Base-by-base conservation (phyloP, 2,113 vertebrate species). In the Lepisosteus oculatus region DNA sequence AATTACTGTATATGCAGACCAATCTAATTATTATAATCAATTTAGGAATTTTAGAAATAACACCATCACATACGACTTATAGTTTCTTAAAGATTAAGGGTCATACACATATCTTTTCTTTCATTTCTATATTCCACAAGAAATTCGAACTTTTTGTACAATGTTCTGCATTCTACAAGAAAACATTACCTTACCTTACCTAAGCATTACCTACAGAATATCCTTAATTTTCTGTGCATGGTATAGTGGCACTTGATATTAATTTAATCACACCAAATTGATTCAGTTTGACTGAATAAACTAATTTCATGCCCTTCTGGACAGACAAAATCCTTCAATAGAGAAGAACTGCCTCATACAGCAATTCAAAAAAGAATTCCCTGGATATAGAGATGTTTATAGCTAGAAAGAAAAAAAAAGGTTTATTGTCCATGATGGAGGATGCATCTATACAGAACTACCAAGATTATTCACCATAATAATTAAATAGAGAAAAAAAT, bases 241-340 rank as follows among this genome's bases (percentile, higher is more conserved):
- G 54, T 72, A 65, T 55, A 57, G 68, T 69, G 42, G 66, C 63
- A 55, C 70, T 61, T 68, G 57, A 74, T 78, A 68, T 75, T 80
- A 79, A 80, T 80, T 80, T 81, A 81, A 76, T 70, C 74, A 43
- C 78, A 55, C 44, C 65, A 75, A 76, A 76, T 81, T 70, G 72
- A 78, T 80, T 81, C 75, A 65, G 55, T 77, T 77, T 72, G 67
- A 70, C 76, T 75, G 77, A 79, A 81, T 72, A 67, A 78, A 69
- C 69, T 77, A 75, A 80, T 80, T 80, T 77, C 75, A 80, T 84
- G 75, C 76, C 73, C 72, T 74, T 76, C 66, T 75, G 65, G 72
- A 73, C 71, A 79, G 72, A 77, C 76, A 57, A 69, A 77, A 72
- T 73, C 77, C 73, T 67, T 74, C 70, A 43, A 74, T 51, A 75